Conservation (phyloP, 2,113 vertebrate species). For the Sigmodon hispidus region DNA sequence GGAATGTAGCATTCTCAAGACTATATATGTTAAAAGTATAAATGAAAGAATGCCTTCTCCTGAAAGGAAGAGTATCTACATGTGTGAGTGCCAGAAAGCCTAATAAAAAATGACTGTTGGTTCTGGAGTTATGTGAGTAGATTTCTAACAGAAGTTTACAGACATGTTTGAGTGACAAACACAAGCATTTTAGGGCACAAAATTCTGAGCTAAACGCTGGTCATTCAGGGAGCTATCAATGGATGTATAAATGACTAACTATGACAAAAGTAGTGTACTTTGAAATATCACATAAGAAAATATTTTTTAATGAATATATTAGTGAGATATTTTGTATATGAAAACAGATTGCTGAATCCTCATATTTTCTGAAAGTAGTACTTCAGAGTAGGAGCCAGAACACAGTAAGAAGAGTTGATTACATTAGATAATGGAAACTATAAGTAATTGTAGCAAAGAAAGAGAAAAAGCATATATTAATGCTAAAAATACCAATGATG, state of each 20-base stretch:
- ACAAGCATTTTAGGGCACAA: neutral
- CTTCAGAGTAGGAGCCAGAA: neutral
- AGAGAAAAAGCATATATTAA: neutral
- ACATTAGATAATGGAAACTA: neutral
- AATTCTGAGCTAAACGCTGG: neutral
- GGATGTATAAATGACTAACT: neutral
- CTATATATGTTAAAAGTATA: neutral
- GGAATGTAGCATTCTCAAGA: neutral
- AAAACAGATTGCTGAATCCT: neutral
- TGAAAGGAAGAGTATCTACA: neutral
- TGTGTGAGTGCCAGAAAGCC: too few relatives aligned
- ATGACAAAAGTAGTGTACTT: neutral
- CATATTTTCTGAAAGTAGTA: neutral
- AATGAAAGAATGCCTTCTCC: neutral
- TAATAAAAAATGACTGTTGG: fast-evolving
- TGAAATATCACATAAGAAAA: neutral
- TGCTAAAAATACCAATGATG: neutral
- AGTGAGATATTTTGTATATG: neutral
- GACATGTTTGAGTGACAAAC: neutral
- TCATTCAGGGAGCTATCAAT: neutral
- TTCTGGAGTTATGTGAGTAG: neutral
- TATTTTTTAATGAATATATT: neutral
- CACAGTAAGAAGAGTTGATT: neutral
- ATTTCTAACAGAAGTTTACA: neutral
- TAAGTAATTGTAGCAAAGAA: neutral